Conservation (phyloP, 2,113 vertebrate genomes). For the Paramormyrops kingsleyae region DNA sequence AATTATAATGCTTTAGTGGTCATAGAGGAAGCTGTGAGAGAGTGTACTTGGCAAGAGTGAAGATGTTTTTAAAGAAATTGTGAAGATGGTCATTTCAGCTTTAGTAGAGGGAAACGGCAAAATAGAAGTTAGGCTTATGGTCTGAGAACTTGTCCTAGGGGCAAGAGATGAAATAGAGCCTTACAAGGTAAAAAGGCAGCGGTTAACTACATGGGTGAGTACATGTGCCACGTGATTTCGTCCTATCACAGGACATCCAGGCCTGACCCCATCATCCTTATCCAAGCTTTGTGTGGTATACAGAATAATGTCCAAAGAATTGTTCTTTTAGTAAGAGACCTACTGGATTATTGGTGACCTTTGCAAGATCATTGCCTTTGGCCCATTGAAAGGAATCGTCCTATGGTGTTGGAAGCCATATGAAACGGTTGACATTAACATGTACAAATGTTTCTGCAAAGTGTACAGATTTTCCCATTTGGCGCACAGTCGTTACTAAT, state of each 20-base stretch:
- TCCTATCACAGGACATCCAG: not conserved
- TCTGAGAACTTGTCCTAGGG: not conserved
- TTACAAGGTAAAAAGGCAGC: not conserved
- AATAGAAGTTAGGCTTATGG: not conserved
- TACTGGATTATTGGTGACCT: not conserved
- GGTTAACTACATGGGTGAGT: not conserved
- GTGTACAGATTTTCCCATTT: not conserved
- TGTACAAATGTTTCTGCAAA: not conserved
- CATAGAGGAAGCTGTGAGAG: not conserved
- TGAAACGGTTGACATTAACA: not conserved
- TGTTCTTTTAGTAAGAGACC: not conserved
- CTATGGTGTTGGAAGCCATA: not conserved
- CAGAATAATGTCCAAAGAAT: not conserved
- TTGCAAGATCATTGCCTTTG: not conserved
- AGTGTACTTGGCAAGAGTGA: not conserved
- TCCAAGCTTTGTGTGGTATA: not conserved
- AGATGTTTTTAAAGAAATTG: not conserved
- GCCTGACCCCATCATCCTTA: not conserved
- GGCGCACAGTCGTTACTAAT: not conserved
- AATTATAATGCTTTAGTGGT: not conserved
- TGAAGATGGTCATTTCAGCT: not conserved
- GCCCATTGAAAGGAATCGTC: not conserved
- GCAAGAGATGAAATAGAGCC: not conserved
- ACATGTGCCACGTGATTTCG: not conserved
- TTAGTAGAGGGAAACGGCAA: not conserved